These are phyloP conservation scores for Eulemur rufifrons DNA, from an alignment of 2,113 vertebrate genomes.

Conservation along the genomic window DNA sequence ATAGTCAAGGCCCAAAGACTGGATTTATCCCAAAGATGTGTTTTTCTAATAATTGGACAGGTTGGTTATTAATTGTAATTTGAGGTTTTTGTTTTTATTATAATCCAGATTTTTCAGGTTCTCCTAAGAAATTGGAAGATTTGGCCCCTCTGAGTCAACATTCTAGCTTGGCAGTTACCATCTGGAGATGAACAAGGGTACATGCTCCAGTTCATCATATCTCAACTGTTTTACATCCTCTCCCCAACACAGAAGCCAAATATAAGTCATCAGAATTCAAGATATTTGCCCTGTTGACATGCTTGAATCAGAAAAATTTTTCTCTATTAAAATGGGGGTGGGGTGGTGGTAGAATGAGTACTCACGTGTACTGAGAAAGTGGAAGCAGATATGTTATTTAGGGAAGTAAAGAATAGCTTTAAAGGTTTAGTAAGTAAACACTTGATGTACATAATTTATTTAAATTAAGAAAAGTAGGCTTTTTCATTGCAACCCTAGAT, in stretches of 20 bases:
- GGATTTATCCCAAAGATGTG: not conserved
- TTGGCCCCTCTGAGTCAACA: not conserved
- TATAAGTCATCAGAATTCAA: not conserved
- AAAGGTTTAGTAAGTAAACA: not conserved
- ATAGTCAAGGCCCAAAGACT: not conserved
- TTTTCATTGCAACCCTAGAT: not conserved
- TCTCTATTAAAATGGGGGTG: not conserved
- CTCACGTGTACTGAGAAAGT: not conserved
- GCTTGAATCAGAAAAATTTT: not conserved
- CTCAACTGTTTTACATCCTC: not conserved
- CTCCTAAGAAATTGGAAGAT: not conserved
- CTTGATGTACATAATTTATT: not conserved
- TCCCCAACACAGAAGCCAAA: not conserved
- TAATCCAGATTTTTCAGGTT: not conserved
- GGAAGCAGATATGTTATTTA: not conserved
- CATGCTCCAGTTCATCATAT: not conserved
- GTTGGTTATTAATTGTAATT: not conserved
- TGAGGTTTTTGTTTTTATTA: not conserved
- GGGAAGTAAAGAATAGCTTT: not conserved
- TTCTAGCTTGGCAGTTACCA: not conserved
- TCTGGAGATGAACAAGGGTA: not conserved
- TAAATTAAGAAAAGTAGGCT: not conserved
- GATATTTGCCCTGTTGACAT: not conserved
- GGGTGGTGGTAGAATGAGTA: not conserved
- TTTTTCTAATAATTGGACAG: not conserved